Percentiles rank a stretch among this genome's conserved stretches.
These are phyloP conservation scores for Carposina sasakii DNA, from an alignment of 1,140 invertebrate species.

Conservation along the genomic window DNA sequence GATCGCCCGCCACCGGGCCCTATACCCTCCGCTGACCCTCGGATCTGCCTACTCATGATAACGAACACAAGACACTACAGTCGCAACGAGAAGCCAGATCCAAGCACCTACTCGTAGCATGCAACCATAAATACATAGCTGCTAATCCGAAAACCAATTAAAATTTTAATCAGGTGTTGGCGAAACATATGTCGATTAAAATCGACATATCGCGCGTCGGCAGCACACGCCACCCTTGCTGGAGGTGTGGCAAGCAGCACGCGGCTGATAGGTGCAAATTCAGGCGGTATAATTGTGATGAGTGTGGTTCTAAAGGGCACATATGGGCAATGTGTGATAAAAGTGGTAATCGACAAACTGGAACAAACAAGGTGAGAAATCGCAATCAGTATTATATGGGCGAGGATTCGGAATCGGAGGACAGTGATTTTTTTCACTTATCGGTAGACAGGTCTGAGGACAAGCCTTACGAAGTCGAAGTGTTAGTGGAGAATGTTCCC, in stretches of 20 bases:
- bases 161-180: too few relatives aligned
- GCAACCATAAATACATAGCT: too few relatives aligned
- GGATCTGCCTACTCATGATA: too few relatives aligned
- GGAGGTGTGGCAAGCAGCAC: conserved; percentile 7
- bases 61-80: too few relatives aligned
- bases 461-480: not conserved
- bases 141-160: too few relatives aligned
- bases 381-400: not conserved
- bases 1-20: too few relatives aligned
- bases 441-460: not conserved
- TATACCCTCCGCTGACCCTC: too few relatives aligned
- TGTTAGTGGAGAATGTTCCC: not conserved
- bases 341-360: not conserved
- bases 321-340: conserved; percentile 7
- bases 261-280: conserved; percentile 3
- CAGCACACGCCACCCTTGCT: not conserved
- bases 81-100: too few relatives aligned
- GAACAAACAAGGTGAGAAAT: not conserved
- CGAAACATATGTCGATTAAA: too few relatives aligned
- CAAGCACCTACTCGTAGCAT: too few relatives aligned
- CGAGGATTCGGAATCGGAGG: not conserved
- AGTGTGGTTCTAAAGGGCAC: not conserved
- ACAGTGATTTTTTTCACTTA: conserved; percentile 3
- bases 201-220: too few relatives aligned
- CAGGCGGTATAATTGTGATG: conserved; percentile 4